Evolutionary conservation across 2,797 vertebrate species (phyloP).

Genomic region (Heterohyrax brucei): DNA sequence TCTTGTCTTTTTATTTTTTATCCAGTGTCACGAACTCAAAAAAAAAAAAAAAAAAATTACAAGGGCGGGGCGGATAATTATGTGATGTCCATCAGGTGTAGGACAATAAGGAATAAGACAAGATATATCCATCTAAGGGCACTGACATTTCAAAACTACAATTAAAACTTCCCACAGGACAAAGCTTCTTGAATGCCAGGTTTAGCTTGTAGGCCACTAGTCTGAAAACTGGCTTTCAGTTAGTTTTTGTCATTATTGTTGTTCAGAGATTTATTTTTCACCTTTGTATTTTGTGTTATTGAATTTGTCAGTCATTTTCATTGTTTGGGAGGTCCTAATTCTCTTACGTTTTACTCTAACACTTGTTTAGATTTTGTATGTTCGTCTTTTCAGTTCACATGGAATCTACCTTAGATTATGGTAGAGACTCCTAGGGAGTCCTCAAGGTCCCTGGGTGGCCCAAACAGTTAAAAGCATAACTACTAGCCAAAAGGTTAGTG

Average conservation of each 20-base stretch:
- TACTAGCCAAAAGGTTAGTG: too few species aligned
- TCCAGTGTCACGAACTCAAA: conserved; percentile 5
- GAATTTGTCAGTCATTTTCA: conserved; percentile 31
- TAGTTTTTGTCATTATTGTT: background rate
- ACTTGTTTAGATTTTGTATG: background rate
- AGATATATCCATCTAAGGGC: background rate
- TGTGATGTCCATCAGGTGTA: background rate
- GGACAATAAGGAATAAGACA: conserved; percentile 38
- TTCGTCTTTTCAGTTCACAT: conserved; percentile 39
- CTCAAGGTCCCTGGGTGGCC: too few species aligned
- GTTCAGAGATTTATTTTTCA: conserved; percentile 12
- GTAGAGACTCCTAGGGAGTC: too few species aligned
- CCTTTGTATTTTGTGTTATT: background rate
- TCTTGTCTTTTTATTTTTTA: conserved; percentile 59
- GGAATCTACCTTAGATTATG: background rate
- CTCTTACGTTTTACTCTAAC: conserved; percentile 3
- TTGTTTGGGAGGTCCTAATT: background rate
- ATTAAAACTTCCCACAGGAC: background rate
- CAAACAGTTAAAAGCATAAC: too few species aligned
- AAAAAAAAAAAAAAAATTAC: background rate
- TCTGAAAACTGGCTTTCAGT: conserved; percentile 48
- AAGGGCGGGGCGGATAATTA: conserved; percentile 9
- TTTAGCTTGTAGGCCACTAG: background rate
- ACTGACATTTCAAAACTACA: conserved; percentile 25
- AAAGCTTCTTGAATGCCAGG: background rate